Conservation (phyloP, 2,888 invertebrate species). For the Silvanus unidentatus region DNA sequence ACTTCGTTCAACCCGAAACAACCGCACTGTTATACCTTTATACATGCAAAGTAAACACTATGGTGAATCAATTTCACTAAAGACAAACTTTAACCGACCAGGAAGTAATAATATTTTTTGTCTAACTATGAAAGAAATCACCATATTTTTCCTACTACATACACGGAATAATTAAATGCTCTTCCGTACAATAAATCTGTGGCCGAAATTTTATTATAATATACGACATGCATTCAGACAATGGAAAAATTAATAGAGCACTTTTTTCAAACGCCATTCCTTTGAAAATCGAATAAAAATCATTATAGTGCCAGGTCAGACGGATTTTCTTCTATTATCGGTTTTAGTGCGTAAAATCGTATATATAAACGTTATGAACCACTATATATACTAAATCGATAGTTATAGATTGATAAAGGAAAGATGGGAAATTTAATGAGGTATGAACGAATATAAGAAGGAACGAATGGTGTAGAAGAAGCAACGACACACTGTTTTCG, state of each 20-base stretch:
- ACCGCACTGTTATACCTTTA: no score
- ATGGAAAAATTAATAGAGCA: conserved; percentile 19
- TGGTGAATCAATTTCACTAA: no score
- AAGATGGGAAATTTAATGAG: conserved; percentile 44
- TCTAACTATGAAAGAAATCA: no score
- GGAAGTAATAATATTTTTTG: no score
- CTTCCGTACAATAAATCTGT: no score
- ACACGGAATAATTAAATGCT: no score
- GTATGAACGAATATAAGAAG: conserved; percentile 43
- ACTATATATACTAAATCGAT: conserved; percentile 34
- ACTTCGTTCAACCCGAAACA: no score
- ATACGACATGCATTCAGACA: no score
- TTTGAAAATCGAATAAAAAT: conserved; percentile 24
- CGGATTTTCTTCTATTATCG: conserved; percentile 20
- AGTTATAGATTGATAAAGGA: conserved; percentile 43
- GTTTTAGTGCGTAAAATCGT: conserved; percentile 29
- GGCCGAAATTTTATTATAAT: no score
- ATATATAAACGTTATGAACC: conserved; percentile 33
- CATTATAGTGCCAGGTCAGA: conserved; percentile 19
- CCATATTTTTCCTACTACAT: no score
- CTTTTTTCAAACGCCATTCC: conserved; percentile 17
- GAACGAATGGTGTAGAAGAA: conserved; percentile 41
- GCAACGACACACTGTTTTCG: conserved; percentile 13
- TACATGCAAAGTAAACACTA: no score
- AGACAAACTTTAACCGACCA: no score